Percentiles rank a stretch among this genome's conserved stretches.
phyloP scores from a whole-genome alignment of 2,888 invertebrate genomes.

The Iselma pallidipennis region DNA sequence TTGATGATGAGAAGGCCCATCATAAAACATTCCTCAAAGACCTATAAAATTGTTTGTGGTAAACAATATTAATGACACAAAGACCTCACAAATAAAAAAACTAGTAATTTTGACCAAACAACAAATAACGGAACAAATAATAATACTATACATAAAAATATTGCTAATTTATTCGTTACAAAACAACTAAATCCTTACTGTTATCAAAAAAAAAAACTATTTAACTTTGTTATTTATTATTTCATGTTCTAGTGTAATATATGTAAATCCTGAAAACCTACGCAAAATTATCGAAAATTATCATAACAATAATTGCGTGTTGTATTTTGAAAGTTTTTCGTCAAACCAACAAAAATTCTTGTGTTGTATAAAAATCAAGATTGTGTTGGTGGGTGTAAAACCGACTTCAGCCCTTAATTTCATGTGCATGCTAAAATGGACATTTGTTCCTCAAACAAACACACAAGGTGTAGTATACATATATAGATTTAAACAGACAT shows the following conservation, averaged over 20 bases:
- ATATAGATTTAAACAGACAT: not conserved
- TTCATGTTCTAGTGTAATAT: too few species aligned
- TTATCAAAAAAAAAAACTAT: not conserved
- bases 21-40: not conserved
- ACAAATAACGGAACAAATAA: not conserved
- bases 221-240: too few species aligned
- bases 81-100: too few species aligned
- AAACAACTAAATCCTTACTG: not conserved
- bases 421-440: conserved; percentile 26
- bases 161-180: not conserved
- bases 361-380: too few species aligned
- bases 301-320: too few species aligned
- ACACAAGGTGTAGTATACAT: not conserved
- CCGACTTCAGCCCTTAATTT: conserved; percentile 19
- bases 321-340: too few species aligned
- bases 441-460: conserved; percentile 24
- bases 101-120: not conserved
- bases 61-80: not conserved
- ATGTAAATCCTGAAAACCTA: too few species aligned
- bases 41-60: not conserved
- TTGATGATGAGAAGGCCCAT: not conserved
- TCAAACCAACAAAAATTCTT: too few species aligned
- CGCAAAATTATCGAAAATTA: too few species aligned
- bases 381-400: conserved; percentile 8
- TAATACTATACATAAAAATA: not conserved